Percentiles rank a stretch among this genome's conserved stretches.
These are phyloP conservation scores for Amniataba percoides DNA, from an alignment of 2,797 vertebrate genomes.

Conservation along the genomic window DNA sequence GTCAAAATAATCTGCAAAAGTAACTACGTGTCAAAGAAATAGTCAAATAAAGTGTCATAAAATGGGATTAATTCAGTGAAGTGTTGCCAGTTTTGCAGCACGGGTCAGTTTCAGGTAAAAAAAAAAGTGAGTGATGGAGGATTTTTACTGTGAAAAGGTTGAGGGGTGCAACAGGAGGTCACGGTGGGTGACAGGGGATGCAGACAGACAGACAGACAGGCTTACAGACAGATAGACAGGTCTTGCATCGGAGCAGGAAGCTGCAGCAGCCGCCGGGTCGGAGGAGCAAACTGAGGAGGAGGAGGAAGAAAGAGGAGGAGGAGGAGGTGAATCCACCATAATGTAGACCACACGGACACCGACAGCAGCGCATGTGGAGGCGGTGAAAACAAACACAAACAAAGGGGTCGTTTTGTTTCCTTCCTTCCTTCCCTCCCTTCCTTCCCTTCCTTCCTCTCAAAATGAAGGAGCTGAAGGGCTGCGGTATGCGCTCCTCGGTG, in stretches of 20 bases:
- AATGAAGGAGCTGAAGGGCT: slow-evolving; percentile 90
- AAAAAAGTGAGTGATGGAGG: background rate
- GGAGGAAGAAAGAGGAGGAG: too few relatives aligned
- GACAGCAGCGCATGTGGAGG: slow-evolving; percentile 40
- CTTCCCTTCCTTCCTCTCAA: slow-evolving; percentile 3
- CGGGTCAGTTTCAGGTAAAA: background rate
- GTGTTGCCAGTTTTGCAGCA: background rate
- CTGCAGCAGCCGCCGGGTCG: slow-evolving; percentile 75
- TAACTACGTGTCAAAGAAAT: background rate
- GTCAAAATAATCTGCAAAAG: too few relatives aligned
- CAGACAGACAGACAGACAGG: slow-evolving; percentile 62
- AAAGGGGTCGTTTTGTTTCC: background rate
- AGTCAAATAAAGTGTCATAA: too few relatives aligned
- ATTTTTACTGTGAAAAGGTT: background rate
- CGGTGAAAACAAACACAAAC: slow-evolving; percentile 34
- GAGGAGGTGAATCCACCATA: slow-evolving; percentile 41
- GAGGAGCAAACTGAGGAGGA: slow-evolving; percentile 50
- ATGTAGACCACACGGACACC: slow-evolving; percentile 64
- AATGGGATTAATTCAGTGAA: too few relatives aligned
- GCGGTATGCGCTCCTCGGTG: slow-evolving; percentile 94
- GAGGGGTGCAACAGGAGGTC: too few relatives aligned
- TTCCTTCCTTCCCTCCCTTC: too few relatives aligned
- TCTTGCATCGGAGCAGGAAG: slow-evolving; percentile 83
- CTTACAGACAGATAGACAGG: slow-evolving; percentile 44
- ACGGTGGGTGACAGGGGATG: too few relatives aligned